These are phyloP conservation scores for Nautilus pompilius DNA, from an alignment of 1,140 invertebrate genomes.

Conservation along the genomic window DNA sequence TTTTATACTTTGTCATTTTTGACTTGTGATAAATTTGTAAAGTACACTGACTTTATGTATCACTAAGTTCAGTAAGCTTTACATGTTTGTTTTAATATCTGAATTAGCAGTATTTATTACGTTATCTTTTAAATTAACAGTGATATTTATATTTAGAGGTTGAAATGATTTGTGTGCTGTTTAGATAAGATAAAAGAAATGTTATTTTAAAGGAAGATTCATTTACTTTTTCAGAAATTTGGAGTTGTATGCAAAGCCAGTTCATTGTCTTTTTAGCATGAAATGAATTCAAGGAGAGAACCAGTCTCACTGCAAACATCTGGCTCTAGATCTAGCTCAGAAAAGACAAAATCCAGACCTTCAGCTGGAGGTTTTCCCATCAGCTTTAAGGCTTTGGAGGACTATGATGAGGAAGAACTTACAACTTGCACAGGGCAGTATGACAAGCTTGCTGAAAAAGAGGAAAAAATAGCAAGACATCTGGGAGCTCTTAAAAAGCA, in stretches of 20 bases:
- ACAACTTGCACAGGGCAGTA: constrained; percentile 34
- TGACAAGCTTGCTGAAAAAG: constrained; percentile 18
- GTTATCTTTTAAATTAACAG: no score
- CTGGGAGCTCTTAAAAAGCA: neutral
- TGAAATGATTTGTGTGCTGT: no score
- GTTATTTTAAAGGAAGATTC: no score
- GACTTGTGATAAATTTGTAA: no score
- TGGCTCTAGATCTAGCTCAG: constrained; percentile 19
- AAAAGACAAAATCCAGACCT: constrained; percentile 6
- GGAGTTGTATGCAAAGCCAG: neutral
- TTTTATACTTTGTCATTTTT: no score
- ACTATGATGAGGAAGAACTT: constrained; percentile 42
- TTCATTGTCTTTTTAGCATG: constrained; percentile 7
- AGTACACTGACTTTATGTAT: no score
- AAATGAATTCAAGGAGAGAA: constrained; percentile 29
- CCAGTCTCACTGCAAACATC: constrained; percentile 19
- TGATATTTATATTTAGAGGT: no score
- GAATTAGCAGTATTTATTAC: no score
- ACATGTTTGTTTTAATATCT: no score
- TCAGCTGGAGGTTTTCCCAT: constrained; percentile 17
- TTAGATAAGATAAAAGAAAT: no score
- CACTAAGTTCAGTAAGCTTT: no score
- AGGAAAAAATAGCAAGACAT: neutral
- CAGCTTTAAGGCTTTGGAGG: constrained; percentile 43
- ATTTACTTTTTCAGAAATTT: no score